A percentile compares a stretch with the other conserved stretches of the same genome.
Conservation (phyloP, 2,888 invertebrate genomes). For the Zelleria hepariella region DNA sequence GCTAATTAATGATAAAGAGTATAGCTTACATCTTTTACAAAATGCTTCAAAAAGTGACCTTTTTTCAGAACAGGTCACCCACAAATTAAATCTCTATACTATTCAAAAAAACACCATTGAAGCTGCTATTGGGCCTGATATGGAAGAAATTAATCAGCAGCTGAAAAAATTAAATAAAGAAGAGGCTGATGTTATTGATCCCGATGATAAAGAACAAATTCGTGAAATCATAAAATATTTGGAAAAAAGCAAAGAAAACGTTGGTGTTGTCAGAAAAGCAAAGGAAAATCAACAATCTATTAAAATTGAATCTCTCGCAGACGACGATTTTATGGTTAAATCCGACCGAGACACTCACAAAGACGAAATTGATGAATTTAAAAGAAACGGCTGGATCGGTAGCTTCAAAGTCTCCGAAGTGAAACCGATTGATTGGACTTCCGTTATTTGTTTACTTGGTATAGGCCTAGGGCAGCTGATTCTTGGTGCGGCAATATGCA, state of each 20-base stretch:
- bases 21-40: constrained; percentile 12
- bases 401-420: constrained; percentile 14
- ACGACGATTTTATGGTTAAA: constrained; percentile 6
- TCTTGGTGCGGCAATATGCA: constrained; percentile 11
- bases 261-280: constrained; percentile 11
- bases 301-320: constrained; percentile 8
- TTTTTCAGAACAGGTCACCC: constrained; percentile 13
- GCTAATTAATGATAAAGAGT: constrained; percentile 9
- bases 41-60: constrained; percentile 11
- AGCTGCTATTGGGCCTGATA: constrained; percentile 12
- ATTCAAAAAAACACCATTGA: constrained; percentile 13
- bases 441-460: constrained; percentile 10
- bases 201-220: neutral
- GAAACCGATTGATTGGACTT: constrained; percentile 13
- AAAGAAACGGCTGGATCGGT: constrained; percentile 12
- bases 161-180: neutral
- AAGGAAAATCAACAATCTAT: constrained; percentile 7
- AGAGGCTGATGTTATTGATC: neutral
- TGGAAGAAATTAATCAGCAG: neutral
- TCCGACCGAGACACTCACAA: neutral
- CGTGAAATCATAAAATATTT: neutral
- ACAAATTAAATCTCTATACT: constrained; percentile 12
- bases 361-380: constrained; percentile 12
- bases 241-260: constrained; percentile 7
- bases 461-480: constrained; percentile 13